A percentile compares a stretch with the other conserved stretches of the same genome.
Evolutionary conservation across 2,888 invertebrate species (phyloP).

Genomic region (Agrilus mali): DNA sequence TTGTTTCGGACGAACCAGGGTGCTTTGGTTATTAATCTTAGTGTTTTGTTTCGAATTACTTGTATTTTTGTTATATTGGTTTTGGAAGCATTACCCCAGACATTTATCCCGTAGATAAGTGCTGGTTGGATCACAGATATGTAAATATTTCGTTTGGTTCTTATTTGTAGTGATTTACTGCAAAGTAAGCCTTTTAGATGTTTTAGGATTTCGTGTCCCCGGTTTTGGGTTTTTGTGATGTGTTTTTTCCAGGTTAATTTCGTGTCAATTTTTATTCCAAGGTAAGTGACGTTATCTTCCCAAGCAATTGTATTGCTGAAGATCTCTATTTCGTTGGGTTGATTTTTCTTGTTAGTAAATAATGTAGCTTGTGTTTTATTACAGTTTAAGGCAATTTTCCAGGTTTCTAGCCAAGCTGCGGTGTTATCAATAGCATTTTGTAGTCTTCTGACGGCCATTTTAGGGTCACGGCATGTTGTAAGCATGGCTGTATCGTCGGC

Average conservation of each 20-base stretch:
- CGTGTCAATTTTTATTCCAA: too few relatives aligned
- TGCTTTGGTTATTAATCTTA: conserved; percentile 1
- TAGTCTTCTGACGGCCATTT: background rate
- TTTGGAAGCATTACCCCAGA: conserved; percentile 1
- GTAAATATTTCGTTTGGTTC: too few relatives aligned
- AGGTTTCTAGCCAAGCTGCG: background rate
- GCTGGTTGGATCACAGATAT: background rate
- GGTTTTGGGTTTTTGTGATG: too few relatives aligned
- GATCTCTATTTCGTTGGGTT: too few relatives aligned
- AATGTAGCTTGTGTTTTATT: conserved; percentile 4
- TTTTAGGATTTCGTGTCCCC: too few relatives aligned
- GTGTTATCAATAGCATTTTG: background rate
- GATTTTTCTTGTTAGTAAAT: background rate
- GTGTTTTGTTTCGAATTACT: background rate
- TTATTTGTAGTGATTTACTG: too few relatives aligned
- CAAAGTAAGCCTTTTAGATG: too few relatives aligned
- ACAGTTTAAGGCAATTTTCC: conserved; percentile 5
- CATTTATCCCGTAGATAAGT: background rate
- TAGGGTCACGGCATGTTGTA: background rate
- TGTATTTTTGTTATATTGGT: conserved; percentile 1
- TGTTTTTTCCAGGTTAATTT: background rate
- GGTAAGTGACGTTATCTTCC: too few relatives aligned
- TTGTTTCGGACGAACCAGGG: conserved; percentile 1
- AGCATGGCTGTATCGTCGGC: conserved; percentile 6
- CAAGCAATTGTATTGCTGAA: too few relatives aligned